Conservation (phyloP, 2,888 invertebrate genomes). For the Leucoptera coffeella region DNA sequence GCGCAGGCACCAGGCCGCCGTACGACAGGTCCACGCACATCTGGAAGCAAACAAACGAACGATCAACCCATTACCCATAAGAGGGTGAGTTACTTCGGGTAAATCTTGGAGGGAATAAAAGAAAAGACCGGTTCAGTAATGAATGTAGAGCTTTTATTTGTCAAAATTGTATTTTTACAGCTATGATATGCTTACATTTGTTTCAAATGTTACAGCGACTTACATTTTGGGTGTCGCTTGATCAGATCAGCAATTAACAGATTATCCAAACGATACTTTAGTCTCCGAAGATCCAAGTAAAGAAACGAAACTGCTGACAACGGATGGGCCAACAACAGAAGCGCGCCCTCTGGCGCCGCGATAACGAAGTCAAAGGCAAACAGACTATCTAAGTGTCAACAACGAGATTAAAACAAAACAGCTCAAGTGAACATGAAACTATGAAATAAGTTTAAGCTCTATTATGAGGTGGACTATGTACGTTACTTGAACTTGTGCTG, state of each 20-base stretch:
- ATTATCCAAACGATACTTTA: too few species aligned
- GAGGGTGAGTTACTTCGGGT: too few species aligned
- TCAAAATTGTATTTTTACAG: conserved; percentile 81
- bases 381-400: conserved; percentile 50
- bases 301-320: too few species aligned
- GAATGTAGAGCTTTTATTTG: conserved; percentile 70
- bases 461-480: conserved; percentile 42
- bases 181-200: conserved; percentile 89
- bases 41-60: conserved; percentile 14
- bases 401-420: conserved; percentile 49
- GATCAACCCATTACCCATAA: too few species aligned
- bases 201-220: conserved; percentile 60
- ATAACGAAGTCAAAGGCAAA: too few species aligned
- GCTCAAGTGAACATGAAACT: conserved; percentile 35
- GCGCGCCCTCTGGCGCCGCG: conserved; percentile 15
- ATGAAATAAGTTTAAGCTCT: conserved; percentile 32
- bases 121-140: conserved; percentile 31
- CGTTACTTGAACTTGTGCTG: conserved; percentile 49
- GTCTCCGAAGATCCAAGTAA: too few species aligned
- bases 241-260: too few species aligned
- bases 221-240: too few species aligned
- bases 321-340: conserved; percentile 57
- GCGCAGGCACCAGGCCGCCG: conserved; percentile 22
- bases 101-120: conserved; percentile 2
- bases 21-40: conserved; percentile 42